Base-by-base conservation (phyloP, 2,888 invertebrate genomes). In the Cryptops parisi region DNA sequence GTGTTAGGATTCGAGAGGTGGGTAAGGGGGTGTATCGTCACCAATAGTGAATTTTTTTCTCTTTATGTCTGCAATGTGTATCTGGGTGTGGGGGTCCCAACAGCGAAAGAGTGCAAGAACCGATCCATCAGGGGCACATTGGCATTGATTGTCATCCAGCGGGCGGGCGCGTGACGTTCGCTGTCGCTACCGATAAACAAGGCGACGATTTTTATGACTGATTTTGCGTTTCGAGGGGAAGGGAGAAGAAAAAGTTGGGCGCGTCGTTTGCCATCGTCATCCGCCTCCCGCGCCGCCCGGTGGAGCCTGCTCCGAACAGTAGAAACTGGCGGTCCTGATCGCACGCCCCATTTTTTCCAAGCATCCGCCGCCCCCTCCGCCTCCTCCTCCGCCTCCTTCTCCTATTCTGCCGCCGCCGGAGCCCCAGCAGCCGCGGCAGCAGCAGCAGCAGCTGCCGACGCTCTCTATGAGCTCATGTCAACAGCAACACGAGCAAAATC, bases 181-280 rank as follows among this genome's bases (percentile, higher is more conserved):
- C 48, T 33, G 48, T 33, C 38, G 48, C 48, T 48, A 38, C 26
- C 48, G 48, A 48, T 48, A 48, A 48, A 47, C 47, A 47, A 48
- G 48, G 48, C 33, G 48, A 23, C 33, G 48, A 48, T 48, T 48
- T 48, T 48, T 48, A 48, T 48, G 48, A 33, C 48, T 38, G 48
- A 26, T 26, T 33, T 33, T 38, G 38, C 26, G 33, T n/a, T n/a
- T n/a, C n/a, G n/a, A n/a, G n/a, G n/a, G n/a, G n/a, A n/a, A n/a
- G n/a, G n/a, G n/a, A n/a, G n/a, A n/a, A n/a, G 48, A 48, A 48
- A 48, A 48, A 48, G 48, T 48, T 26, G 26, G 23, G 27, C 33
- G 27, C 48, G 38, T 48, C 48, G 48, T 33, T 26, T n/a, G n/a
- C n/a, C n/a, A n/a, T n/a, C n/a, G n/a, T n/a, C n/a, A n/a, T n/a